Evolutionary conservation across 2,797 vertebrate genomes (phyloP), one percentile per base, ranked within the genome.

Genomic region (Sebastes matsubarae): DNA sequence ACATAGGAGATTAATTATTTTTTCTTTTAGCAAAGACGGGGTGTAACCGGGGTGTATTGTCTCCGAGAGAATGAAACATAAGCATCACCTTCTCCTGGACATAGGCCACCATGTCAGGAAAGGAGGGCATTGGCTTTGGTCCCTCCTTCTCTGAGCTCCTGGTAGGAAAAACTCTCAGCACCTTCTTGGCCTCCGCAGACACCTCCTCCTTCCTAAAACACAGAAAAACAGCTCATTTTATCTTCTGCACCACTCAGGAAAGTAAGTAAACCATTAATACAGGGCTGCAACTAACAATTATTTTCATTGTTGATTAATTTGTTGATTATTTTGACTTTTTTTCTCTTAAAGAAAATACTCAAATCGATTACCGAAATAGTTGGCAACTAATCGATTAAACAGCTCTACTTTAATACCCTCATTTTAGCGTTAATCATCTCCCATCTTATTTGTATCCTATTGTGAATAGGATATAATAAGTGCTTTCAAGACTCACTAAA

Each of bases 81-180:
- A 75, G 20, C 3, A 80, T 84, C 86, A 99, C 99, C 97, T 99
- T 99, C 84, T 99, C 98, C 87, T 99, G 97, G 77, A 99, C 96
- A 80, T 98, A 98, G 86, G 96, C 94, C 52, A 99, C 98, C 98
- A 99, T 99, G 89, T 99, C 97, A 80, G 98, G 96, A 90, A 99
- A 99, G 9, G 98, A 95, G 25, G 99, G 99, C 96, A 99, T 97
- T 71, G 96, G 96, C 88, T 96, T 97, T 68, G 93, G 89, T 74
- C 95, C 94, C 88, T 95, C 96, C 82, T 98, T 97, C 81, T 98
- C 98, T 1, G 95, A 94, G 70, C 86, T 96, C 91, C 95, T 97
- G 76, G 92, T 91, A 60, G 96, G 94, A 91, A 97, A 93, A 66
- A 94, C 89, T 86, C 98, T 96, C 77, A 99, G 93, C 2, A 97